Percentiles rank a stretch among this genome's conserved stretches.
phyloP scores from a whole-genome alignment of 2,797 vertebrate species.

The Meriones psammophilus region DNA sequence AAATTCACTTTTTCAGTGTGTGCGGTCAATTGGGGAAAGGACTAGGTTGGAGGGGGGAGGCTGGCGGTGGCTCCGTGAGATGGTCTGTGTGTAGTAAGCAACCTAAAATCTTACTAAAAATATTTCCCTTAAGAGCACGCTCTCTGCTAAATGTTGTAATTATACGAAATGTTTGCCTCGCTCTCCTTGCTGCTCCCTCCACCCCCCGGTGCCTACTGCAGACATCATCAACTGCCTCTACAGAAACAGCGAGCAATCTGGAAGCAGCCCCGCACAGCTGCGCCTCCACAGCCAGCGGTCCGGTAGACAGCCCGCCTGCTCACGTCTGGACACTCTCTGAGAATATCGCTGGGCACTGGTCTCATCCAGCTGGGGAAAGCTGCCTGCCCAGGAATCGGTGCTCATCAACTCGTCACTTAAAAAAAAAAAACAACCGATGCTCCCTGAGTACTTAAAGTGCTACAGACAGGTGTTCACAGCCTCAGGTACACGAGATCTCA shows the following conservation, averaged over 20 bases:
- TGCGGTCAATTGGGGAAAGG: conserved; percentile 52
- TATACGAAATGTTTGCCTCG: conserved; percentile 68
- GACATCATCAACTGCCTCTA: conserved; percentile 46
- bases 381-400: neutral
- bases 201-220: conserved; percentile 14
- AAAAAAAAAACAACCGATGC: neutral
- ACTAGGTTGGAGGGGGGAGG: neutral
- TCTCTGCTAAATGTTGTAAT: conserved; percentile 77
- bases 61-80: neutral
- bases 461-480: neutral
- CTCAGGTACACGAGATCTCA: neutral
- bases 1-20: conserved; percentile 21
- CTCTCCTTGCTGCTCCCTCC: neutral
- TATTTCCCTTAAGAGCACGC: conserved; percentile 73
- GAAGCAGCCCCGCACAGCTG: conserved; percentile 37
- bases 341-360: neutral
- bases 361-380: neutral
- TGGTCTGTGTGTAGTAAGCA: conserved; percentile 73
- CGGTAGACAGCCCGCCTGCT: neutral
- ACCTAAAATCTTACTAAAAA: conserved; percentile 76
- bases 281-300: neutral
- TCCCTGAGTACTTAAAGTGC: neutral
- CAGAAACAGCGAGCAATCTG: conserved; percentile 51
- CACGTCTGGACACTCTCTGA: conserved; percentile 21
- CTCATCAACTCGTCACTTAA: neutral